Percentiles rank a stretch among this genome's conserved stretches.
These are phyloP conservation scores for Onchidella celtica DNA, from an alignment of 2,888 invertebrate genomes.

Conservation along the genomic window DNA sequence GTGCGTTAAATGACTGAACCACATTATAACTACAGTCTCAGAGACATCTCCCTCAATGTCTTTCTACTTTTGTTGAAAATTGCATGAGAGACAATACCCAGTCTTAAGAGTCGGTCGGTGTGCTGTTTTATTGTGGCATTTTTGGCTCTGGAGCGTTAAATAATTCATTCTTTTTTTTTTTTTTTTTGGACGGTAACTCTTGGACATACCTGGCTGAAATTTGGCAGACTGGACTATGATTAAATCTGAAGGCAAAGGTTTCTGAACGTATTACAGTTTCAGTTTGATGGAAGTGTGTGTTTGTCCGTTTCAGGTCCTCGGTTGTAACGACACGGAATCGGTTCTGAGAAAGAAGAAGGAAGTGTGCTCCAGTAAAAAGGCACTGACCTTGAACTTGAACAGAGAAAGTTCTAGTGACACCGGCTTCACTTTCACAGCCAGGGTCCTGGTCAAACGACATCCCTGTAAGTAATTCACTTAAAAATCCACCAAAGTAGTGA, in stretches of 20 bases:
- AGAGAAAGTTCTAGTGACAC: constrained; percentile 6
- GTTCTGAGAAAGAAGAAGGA: background rate
- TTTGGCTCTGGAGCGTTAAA: background rate
- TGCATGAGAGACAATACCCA: background rate
- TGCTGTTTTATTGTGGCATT: background rate
- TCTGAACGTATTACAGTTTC: too few species aligned
- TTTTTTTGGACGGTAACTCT: background rate
- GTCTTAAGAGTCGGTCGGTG: background rate
- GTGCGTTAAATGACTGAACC: background rate
- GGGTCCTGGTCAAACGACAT: constrained; percentile 31
- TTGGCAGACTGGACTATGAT: too few species aligned
- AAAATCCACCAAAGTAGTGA: too few species aligned
- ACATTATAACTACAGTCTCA: background rate
- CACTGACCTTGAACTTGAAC: constrained; percentile 28
- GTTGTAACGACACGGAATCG: constrained; percentile 39
- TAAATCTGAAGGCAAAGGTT: too few species aligned
- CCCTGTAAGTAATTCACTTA: constrained; percentile 27
- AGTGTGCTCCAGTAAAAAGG: constrained; percentile 32
- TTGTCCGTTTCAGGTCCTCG: constrained; percentile 15
- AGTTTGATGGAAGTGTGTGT: too few species aligned
- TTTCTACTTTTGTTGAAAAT: background rate
- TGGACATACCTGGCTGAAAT: too few species aligned
- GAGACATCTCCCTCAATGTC: background rate
- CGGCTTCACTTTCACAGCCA: constrained; percentile 10
- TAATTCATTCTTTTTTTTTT: background rate